Evolutionary conservation across 2,797 vertebrate species (phyloP).

Genomic region (Crenuchus spilurus): DNA sequence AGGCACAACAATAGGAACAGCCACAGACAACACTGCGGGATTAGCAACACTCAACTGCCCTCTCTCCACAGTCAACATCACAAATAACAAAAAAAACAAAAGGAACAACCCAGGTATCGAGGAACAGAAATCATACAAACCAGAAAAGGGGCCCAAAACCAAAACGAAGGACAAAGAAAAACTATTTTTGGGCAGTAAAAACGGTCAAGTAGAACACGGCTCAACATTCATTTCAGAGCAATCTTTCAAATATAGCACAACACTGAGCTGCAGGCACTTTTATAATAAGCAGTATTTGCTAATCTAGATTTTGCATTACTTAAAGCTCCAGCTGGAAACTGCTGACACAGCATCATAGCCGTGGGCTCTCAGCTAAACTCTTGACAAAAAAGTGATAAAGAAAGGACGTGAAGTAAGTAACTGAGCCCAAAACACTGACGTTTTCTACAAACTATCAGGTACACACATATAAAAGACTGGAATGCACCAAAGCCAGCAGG

Average conservation of each 20-base stretch:
- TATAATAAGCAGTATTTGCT: conserved; percentile 41
- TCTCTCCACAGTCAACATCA: conserved; percentile 51
- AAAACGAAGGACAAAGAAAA: conserved; percentile 35
- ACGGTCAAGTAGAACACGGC: conserved; percentile 14
- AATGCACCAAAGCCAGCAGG: neutral
- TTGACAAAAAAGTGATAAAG: neutral
- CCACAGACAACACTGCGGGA: conserved; percentile 61
- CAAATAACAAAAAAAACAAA: conserved; percentile 39
- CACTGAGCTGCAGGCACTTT: conserved; percentile 52
- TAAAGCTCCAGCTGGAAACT: conserved; percentile 23
- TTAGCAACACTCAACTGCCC: conserved; percentile 59
- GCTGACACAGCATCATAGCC: neutral
- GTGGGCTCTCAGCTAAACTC: neutral
- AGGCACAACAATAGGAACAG: conserved; percentile 61
- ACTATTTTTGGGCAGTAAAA: conserved; percentile 31
- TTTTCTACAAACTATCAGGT: neutral
- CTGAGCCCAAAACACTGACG: neutral
- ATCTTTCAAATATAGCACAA: conserved; percentile 24
- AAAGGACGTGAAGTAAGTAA: neutral
- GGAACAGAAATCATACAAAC: conserved; percentile 43
- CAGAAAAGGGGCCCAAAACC: conserved; percentile 37
- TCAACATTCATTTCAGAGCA: conserved; percentile 28
- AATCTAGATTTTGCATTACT: conserved; percentile 18
- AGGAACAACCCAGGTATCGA: conserved; percentile 45
- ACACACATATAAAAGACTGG: neutral